Percentiles rank a stretch among this genome's conserved stretches.
Evolutionary conservation across 2,113 vertebrate genomes (phyloP).

Genomic region (Corythornis cristatus): DNA sequence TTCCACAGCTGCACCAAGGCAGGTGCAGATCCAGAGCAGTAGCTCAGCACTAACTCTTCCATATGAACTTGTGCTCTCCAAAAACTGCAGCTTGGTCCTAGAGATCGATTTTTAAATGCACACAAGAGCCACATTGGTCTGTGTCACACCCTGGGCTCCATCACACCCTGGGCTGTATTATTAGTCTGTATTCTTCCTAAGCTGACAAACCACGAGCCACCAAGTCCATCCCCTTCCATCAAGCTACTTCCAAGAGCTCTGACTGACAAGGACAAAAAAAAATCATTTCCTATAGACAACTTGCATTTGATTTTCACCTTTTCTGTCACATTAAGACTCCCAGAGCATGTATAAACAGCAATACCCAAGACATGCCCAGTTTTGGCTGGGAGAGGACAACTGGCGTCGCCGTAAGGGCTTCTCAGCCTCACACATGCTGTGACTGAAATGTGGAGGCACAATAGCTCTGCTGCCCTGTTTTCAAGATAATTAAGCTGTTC

Average conservation of each 20-base stretch:
- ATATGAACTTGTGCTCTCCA: background rate
- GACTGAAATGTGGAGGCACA: background rate
- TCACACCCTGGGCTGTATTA: too few relatives aligned
- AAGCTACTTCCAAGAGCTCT: background rate
- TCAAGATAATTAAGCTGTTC: constrained; percentile 5
- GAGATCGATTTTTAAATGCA: background rate
- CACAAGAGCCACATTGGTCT: fast-evolving
- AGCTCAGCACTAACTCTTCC: background rate
- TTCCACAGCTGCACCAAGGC: background rate
- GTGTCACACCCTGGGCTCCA: too few relatives aligned
- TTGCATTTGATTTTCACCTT: background rate
- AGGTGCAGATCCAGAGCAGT: background rate
- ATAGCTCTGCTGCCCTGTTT: background rate
- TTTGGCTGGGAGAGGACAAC: background rate
- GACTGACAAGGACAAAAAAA: background rate
- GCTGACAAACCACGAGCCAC: background rate
- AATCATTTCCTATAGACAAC: background rate
- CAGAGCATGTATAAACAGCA: background rate
- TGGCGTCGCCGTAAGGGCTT: background rate
- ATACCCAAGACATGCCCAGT: background rate
- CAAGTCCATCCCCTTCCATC: background rate
- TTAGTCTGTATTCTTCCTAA: background rate
- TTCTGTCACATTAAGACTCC: background rate
- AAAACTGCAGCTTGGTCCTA: fast-evolving
- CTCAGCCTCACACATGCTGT: background rate